Evolutionary conservation across 2,113 vertebrate species (phyloP), one percentile per base, ranked within the genome.

Genomic region (Capricornis sumatraensis): DNA sequence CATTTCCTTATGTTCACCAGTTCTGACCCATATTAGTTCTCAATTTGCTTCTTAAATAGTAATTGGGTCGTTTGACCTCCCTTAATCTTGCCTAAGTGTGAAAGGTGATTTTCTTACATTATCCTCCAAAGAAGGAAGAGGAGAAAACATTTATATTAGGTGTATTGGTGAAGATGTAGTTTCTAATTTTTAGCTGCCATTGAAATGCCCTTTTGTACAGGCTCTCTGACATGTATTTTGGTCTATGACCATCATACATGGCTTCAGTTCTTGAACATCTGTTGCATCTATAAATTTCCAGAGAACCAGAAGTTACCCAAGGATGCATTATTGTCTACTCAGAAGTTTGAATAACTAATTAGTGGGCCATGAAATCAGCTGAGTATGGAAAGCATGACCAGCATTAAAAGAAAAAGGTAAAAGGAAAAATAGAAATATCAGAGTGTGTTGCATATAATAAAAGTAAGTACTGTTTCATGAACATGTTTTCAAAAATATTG

Each of bases 61-160:
- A 83, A 62, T 23, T 91, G 52, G n/a, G 13, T 93, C 47, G 60
- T 28, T 30, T 64, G 14, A 40, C 19, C 27, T 87, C 67, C 50
- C 12, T 79, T 64, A 30, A 81, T 78, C 76, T 43, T 88, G n/a
- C 55, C 67, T 91, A 67, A 58, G 28, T 55, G 50, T 94, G 62
- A 52, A 71, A 92, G 55, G 52, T 79, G 27, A 64, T 93, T 83
- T 84, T 87, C 91, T 92, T 79, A 40, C 3, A n/a, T 96, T 60
- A 55, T 60, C 17, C 36, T 96, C 25, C 55, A 94, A 50, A 95
- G 36, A 92, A 36, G 14, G 17, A 33, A 58, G 10, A 15, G 13
- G 6, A 92, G 52, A 87, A 89, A 84, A 30, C 40, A 67, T 50
- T 87, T 55, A 25, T 47, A 25, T 85, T 28, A 17, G 57, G 19